A percentile compares a stretch with the other conserved stretches of the same genome.
These are phyloP conservation scores for Empidonax traillii DNA, from an alignment of 2,113 vertebrate species.

Conservation along the genomic window DNA sequence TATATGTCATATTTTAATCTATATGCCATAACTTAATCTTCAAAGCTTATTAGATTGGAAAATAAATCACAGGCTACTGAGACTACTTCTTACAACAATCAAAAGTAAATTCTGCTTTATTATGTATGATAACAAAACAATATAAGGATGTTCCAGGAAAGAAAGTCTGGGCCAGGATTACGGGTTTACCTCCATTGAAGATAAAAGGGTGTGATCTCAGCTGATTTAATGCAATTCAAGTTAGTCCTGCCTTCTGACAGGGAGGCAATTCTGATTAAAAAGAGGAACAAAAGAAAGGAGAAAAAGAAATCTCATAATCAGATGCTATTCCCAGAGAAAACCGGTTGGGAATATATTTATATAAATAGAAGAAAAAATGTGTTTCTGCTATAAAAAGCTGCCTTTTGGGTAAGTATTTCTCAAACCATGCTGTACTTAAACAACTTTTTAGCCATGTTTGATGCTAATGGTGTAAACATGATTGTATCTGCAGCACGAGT, in stretches of 20 bases:
- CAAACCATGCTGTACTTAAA: background rate
- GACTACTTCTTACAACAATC: slow-evolving; percentile 1
- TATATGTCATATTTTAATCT: background rate
- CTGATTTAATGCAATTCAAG: background rate
- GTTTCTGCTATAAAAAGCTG: background rate
- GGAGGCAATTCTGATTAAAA: background rate
- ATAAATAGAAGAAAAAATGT: background rate
- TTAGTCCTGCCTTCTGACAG: background rate
- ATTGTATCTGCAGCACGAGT: background rate
- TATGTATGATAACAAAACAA: slow-evolving; percentile 9
- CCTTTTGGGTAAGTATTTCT: background rate
- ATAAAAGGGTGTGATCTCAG: background rate
- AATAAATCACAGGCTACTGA: background rate
- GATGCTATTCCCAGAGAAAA: background rate
- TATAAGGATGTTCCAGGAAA: background rate
- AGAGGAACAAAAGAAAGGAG: background rate
- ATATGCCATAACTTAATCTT: background rate
- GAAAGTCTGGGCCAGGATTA: background rate
- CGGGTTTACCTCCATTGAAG: background rate
- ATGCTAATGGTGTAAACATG: background rate
- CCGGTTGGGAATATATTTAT: background rate
- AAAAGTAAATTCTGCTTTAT: background rate
- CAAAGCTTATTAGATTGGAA: background rate
- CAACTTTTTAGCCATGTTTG: background rate
- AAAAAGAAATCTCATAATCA: background rate